Conservation (phyloP, 2,113 vertebrate genomes). For the Diphyllodes magnificus region DNA sequence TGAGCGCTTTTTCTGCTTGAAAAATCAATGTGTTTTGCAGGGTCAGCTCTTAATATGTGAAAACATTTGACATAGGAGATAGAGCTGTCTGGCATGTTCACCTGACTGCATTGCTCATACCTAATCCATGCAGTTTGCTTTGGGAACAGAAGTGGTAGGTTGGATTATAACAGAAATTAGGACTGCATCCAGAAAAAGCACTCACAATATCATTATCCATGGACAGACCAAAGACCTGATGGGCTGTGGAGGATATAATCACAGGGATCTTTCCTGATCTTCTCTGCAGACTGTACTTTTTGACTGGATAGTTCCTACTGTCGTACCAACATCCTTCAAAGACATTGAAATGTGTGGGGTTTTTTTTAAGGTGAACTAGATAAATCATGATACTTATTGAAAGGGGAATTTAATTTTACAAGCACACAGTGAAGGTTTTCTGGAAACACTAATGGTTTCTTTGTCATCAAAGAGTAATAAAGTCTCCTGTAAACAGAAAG, state of each 20-base stretch:
- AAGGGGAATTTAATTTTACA: constrained; percentile 9
- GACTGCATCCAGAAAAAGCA: background rate
- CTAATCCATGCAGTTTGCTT: background rate
- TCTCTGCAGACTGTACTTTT: background rate
- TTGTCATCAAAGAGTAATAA: constrained; percentile 20
- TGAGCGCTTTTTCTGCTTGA: background rate
- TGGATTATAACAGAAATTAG: background rate
- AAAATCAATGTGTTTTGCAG: background rate
- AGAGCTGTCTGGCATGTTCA: background rate
- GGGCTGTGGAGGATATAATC: background rate
- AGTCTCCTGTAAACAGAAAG: constrained; percentile 10
- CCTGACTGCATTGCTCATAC: background rate
- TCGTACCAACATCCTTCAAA: background rate
- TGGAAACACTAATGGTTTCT: background rate
- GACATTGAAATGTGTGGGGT: background rate
- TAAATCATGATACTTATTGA: background rate
- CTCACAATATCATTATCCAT: background rate
- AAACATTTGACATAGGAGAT: background rate
- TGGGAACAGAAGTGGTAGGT: background rate
- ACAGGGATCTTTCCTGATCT: background rate
- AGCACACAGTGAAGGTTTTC: background rate
- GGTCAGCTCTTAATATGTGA: background rate
- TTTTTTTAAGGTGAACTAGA: background rate
- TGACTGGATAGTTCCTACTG: background rate
- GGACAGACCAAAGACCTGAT: background rate